Base-by-base conservation (phyloP, 2,797 vertebrate species). In the Oceanodroma leucorhoa region DNA sequence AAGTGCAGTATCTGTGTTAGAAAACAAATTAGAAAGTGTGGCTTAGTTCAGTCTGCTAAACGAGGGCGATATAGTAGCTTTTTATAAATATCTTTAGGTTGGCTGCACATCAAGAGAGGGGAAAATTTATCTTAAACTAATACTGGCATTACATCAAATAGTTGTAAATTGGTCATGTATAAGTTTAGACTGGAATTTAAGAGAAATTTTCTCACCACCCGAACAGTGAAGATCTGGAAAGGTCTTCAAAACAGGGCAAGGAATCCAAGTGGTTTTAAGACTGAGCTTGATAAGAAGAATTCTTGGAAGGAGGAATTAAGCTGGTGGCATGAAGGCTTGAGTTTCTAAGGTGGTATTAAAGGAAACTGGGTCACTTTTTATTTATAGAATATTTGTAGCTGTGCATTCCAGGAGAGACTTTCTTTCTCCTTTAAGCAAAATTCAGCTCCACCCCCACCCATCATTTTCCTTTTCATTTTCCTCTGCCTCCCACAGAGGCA, bases 131-230 rank as follows among this genome's bases (percentile, higher is more conserved):
- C 80, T 91, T 57, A 58, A 77, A 66, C 22, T 71, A 65, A 57
- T 54, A 36, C 34, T 95, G 83, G 89, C 77, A 92, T 23, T 32
- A 89, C 69, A 94, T 95, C 70, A 96, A 80, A 87, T 34, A 79
- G 13, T 7, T 81, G n/a, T 45, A 78, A 83, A 79, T 84, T 84
- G 70, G 38, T 72, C 2, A 6, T 69, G 65, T 40, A 18, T 88
- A 61, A 62, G 14, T 75, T 83, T 69, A 75, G 43, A 57, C 45
- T 65, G 73, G 83, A 93, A 89, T 76, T 83, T 23, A 36, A 40
- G 48, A 79, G 38, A 88, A 53, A 67, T 53, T 78, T 89, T 81
- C 53, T 57, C 90, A 69, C 57, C 29, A 0, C 70, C 34, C 65
- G 78, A 75, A 93, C 20, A 51, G 23, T 29, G 14, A 58, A 93